Base-by-base conservation (phyloP, 2,797 vertebrate species). In the Rhodeus uyekii region DNA sequence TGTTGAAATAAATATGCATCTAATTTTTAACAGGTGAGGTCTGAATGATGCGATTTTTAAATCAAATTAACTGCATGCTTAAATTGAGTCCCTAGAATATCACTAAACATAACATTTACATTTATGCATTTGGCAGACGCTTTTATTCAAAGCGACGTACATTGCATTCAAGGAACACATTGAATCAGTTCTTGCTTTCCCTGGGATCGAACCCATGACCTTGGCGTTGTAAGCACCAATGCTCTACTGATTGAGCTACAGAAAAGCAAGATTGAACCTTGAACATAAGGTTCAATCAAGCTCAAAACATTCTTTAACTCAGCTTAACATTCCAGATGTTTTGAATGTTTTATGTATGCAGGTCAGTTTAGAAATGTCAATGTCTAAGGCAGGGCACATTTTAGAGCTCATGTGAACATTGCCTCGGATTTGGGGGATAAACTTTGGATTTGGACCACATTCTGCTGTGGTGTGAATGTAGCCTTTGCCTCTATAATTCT, bases 381-480 rank as follows among this genome's bases (percentile, higher is more conserved):
- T 50, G 68, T 72, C 44, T 53, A 53, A 36, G 36, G 7, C 53
- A 7, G 46, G 69, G 19, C 46, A 53, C 32, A 50, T 73, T 53
- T 74, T 24, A 55, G 71, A 74, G 48, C 71, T 74, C 3, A 18
- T 48, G 22, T n/a, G 22, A 74, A 74, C 48, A 18, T 55, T 74
- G 71, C 46, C 32, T 24, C 8, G 22, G 71, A 55, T 73, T 38
- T 73, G 48, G 7, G 22, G 71, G 48, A 55, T 38, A 61, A 0
- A 38, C 9, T 9, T 38, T 50, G 1, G 2, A 73, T 53, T 73
- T 73, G 19, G 71, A 46, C 7, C 48, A 73, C 46, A n/a, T 53
- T 73, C 6, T n/a, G 32, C 19, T 73, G 13, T 55, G 48, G 12
- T 55, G 13, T 73, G 32, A 55, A 73, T 36, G 29, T 53, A 24